Evolutionary conservation across 1,140 invertebrate species (phyloP).

Genomic region (Orussus abietinus): DNA sequence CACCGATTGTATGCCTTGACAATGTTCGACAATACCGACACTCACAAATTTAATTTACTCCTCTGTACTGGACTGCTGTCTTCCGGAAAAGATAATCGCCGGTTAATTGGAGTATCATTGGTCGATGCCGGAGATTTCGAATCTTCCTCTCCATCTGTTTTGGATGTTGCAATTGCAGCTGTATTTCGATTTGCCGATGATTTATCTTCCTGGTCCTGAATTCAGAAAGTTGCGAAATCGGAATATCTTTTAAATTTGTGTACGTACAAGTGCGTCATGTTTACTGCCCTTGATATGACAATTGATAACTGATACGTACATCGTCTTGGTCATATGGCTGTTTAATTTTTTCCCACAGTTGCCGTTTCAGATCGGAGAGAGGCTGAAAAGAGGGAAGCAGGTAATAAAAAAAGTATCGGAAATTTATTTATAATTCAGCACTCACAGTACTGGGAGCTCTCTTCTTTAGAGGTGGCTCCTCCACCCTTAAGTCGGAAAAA

Average conservation of each 20-base stretch:
- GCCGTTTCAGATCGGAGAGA: constrained; percentile 51
- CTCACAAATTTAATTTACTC: constrained; percentile 36
- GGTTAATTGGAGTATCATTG: constrained; percentile 26
- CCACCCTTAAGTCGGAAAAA: constrained; percentile 45
- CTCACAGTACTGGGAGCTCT: constrained; percentile 49
- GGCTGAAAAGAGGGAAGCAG: constrained; percentile 44
- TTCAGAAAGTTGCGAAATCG: not conserved
- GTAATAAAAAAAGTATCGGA: constrained; percentile 8
- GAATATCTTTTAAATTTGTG: too few relatives aligned
- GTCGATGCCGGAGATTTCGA: too few relatives aligned
- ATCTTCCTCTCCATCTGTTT: constrained; percentile 10
- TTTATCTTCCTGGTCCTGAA: not conserved
- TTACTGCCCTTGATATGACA: too few relatives aligned
- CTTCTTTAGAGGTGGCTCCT: constrained; percentile 40
- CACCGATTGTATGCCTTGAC: too few relatives aligned
- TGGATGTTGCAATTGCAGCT: constrained; percentile 16
- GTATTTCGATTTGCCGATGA: constrained; percentile 12
- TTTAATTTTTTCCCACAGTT: constrained; percentile 37
- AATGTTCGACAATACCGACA: constrained; percentile 9
- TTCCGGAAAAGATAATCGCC: constrained; percentile 36
- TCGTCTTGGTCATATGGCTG: not conserved
- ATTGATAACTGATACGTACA: not conserved
- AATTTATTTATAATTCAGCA: constrained; percentile 17
- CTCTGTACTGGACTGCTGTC: constrained; percentile 22
- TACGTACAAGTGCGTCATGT: too few relatives aligned